These are phyloP conservation scores for Trididemnum clinides DNA, from an alignment of 23 tunicate species.

Conservation along the genomic window DNA sequence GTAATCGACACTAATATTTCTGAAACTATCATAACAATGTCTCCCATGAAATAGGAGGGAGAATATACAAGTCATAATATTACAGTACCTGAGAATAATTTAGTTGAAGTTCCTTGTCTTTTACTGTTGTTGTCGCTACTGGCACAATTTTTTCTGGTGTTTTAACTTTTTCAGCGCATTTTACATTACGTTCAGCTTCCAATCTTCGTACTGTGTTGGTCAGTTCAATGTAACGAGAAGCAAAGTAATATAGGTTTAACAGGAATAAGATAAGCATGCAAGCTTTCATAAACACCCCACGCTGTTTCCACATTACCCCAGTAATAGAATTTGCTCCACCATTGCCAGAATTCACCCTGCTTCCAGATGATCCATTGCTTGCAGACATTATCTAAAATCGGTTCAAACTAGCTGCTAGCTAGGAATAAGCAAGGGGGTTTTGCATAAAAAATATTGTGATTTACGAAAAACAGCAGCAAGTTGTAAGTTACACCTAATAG, in stretches of 20 bases:
- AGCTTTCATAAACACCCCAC: constrained; percentile 33
- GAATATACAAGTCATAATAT: no score
- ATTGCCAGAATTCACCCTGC: neutral
- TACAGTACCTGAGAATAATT: constrained; percentile 60
- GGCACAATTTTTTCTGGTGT: neutral
- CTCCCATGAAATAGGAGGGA: no score
- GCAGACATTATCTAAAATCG: neutral
- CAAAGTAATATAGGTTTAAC: constrained; percentile 70
- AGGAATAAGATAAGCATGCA: constrained; percentile 47
- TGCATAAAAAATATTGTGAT: no score
- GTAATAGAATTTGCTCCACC: neutral
- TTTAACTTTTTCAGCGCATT: neutral
- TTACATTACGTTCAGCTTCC: constrained; percentile 37
- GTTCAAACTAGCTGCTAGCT: no score
- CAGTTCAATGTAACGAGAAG: constrained; percentile 62
- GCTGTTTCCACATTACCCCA: constrained; percentile 42
- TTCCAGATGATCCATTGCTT: neutral
- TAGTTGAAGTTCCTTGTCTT: constrained; percentile 28
- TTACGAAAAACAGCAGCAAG: no score
- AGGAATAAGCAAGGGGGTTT: no score
- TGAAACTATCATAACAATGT: no score
- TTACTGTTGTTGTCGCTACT: no score
- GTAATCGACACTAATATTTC: no score
- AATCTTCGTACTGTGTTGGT: constrained; percentile 60
- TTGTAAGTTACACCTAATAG: no score